Evolutionary conservation across 2,113 vertebrate genomes (phyloP), one percentile per base, ranked within the genome.

Genomic region (Ophiodon elongatus): DNA sequence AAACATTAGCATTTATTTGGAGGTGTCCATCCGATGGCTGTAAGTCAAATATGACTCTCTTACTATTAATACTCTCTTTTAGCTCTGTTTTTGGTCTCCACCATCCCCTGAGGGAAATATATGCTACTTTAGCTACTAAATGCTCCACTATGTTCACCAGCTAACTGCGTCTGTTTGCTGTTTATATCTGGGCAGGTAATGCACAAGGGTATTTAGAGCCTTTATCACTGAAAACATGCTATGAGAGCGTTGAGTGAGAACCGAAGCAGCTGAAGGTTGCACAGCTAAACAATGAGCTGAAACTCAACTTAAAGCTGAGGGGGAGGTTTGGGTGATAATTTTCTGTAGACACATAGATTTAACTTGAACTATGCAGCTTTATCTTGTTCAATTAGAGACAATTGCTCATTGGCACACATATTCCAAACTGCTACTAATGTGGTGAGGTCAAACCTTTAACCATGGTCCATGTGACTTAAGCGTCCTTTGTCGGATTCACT

Each of bases 401-500:
- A 10, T 21, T 47, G 8, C 29, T 74, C 19, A 67, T 52, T 64
- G 19, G 56, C 59, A 45, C 43, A 71, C 31, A 68, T 43, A 56
- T 21, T 59, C 50, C 8, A 59, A 50, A 66, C 27, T 17, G 73
- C 52, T 33, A 3, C 39, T 54, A 21, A 71, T 66, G 37, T 70
- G 39, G 39, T 69, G 45, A 79, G 43, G 43, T 62, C 41, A 75
- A 74, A 67, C 33, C 56, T 74, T 73, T 74, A 59, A 73, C 31
- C 54, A 56, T 10, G 64, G 69, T 59, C 57, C 76, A 70, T 79
- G 79, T 86, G 84, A 82, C 79, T 69, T 74, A n/a, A 54, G 63
- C 60, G 21, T 4, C 8, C 47, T 54, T 67, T 37, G 57, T n/a
- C 6, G 59, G 31, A 59, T 50, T 21, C 59, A 35, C 25, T 47